Base-by-base conservation (phyloP, 92 coral and sea anemone genomes). In the Anthopleura xanthogrammica region DNA sequence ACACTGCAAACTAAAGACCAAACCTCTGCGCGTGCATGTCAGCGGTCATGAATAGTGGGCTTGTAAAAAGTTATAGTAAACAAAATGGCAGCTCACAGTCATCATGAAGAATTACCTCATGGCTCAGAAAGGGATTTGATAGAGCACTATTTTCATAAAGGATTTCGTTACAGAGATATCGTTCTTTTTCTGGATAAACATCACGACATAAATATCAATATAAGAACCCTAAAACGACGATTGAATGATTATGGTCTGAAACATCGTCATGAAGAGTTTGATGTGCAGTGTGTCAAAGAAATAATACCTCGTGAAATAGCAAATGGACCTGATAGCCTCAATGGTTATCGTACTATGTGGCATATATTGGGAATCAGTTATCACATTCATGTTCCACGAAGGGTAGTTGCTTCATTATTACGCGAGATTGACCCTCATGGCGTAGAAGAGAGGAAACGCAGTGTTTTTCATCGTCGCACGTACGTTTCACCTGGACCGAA, bases 281-380 rank as follows among this genome's bases (percentile, higher is more conserved):
- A 62, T 22, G 56, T 41, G 60, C 76, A 62, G 76, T 68, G 52
- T 64, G 76, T 80, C 75, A 80, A 80, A 60, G 84, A 80, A 64
- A 40, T 80, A 82, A 72, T 82, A 82, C 22, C 12, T 9, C 86
- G 80, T 73, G 86, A 82, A 83, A 74, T 83, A 29, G 81, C 72
- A 65, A 84, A 77, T 88, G 91, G 88, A 50, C 91, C 91, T 11
- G 88, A 83, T 80, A 83, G 88, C 16, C 87, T 79, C 76, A 88
- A 88, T 64, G 88, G 91, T 46, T 88, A 88, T 79, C 81, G 91
- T 36, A 74, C 86, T 16, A 83, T 73, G 91, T 88, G 91, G 91
- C 91, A 88, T 80, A 84, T 88, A 46, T 70, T 88, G 82, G 72
- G 88, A 72, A 58, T 88, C 36, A 80, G 88, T 40, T 85, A 84